These are phyloP conservation scores for Pararge aegeria DNA, from an alignment of 1,140 invertebrate genomes.

Conservation along the genomic window DNA sequence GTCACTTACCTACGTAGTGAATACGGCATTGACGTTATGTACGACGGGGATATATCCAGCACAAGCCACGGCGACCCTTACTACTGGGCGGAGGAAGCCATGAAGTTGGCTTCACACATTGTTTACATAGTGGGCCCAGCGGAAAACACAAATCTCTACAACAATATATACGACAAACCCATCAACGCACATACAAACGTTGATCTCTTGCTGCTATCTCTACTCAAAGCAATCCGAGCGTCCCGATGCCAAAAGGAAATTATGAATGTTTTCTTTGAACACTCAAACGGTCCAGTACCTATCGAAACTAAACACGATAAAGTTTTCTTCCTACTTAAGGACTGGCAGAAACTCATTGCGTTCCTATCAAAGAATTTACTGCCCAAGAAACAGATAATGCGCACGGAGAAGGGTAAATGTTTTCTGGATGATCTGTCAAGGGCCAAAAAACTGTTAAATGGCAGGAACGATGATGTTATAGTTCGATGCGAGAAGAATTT, in stretches of 20 bases:
- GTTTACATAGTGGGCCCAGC: constrained; percentile 62
- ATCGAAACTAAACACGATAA: constrained; percentile 53
- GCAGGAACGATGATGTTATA: constrained; percentile 45
- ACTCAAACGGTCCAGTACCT: constrained; percentile 55
- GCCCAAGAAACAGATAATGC: constrained; percentile 58
- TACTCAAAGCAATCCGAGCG: constrained; percentile 38
- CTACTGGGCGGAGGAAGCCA: constrained; percentile 59
- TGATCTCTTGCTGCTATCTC: constrained; percentile 45
- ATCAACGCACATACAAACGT: constrained; percentile 56
- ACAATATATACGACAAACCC: constrained; percentile 66
- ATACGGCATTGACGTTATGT: constrained; percentile 63
- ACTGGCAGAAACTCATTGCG: constrained; percentile 66
- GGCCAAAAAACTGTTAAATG: constrained; percentile 59
- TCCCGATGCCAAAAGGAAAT: constrained; percentile 46
- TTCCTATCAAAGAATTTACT: constrained; percentile 62
- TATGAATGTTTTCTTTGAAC: constrained; percentile 62
- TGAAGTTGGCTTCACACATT: constrained; percentile 50
- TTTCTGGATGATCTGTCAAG: constrained; percentile 61
- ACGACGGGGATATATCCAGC: constrained; percentile 57
- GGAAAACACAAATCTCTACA: constrained; percentile 51
- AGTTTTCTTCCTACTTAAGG: constrained; percentile 54
- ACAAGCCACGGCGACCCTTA: constrained; percentile 60
- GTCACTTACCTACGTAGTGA: constrained; percentile 55
- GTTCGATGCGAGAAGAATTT: constrained; percentile 50
- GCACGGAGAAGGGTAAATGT: constrained; percentile 56